These are phyloP conservation scores for Netelia virgata DNA, from an alignment of 2,888 invertebrate species.

Conservation along the genomic window DNA sequence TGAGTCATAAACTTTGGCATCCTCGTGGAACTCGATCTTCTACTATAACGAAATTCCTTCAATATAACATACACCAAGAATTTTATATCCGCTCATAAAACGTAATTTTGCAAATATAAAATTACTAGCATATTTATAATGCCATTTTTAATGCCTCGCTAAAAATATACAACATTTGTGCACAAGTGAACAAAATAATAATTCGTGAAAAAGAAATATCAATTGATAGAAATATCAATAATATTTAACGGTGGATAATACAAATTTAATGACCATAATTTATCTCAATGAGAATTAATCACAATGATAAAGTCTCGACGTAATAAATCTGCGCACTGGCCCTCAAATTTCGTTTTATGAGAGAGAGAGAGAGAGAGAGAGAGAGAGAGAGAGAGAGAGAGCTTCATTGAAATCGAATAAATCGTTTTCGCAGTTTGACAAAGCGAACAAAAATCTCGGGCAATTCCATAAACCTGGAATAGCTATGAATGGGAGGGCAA, in stretches of 20 bases:
- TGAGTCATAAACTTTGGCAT: constrained; percentile 33
- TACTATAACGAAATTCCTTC: constrained; percentile 17
- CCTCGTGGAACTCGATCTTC: constrained; percentile 1
- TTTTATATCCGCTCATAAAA: constrained; percentile 20
- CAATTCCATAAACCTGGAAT: not conserved
- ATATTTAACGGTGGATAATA: not conserved
- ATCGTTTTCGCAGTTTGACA: not conserved
- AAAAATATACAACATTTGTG: not conserved
- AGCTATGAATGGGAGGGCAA: not conserved
- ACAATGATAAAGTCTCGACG: too few relatives aligned
- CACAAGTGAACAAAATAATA: not conserved
- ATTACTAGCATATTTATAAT: constrained; percentile 1
- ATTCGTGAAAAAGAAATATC: not conserved
- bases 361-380: too few relatives aligned
- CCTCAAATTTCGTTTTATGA: too few relatives aligned
- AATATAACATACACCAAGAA: not conserved
- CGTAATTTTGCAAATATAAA: constrained; percentile 11
- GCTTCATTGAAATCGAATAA: not conserved
- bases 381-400: too few relatives aligned
- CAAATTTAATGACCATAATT: too few relatives aligned
- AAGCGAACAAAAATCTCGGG: not conserved
- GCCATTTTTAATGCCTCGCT: not conserved
- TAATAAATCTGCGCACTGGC: too few relatives aligned
- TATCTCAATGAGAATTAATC: too few relatives aligned
- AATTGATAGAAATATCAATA: not conserved